These are phyloP conservation scores for Harpegnathos saltator DNA, from an alignment of 1,140 invertebrate species.

Conservation along the genomic window DNA sequence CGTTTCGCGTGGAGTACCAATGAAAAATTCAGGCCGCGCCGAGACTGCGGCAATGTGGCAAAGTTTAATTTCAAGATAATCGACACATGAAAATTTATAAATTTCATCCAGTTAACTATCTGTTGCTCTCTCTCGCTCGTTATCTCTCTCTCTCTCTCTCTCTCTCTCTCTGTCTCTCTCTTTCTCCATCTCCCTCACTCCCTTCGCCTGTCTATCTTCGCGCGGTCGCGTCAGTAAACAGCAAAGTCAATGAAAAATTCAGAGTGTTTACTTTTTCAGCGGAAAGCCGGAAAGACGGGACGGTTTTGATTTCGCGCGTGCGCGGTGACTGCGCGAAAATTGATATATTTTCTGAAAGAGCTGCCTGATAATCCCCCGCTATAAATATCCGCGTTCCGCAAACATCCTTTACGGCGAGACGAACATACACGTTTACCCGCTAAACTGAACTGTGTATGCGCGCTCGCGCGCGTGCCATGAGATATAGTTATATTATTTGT, in stretches of 20 bases:
- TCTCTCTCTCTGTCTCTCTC: too few species aligned
- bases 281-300: neutral
- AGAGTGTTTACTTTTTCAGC: slow-evolving; percentile 15
- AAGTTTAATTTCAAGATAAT: slow-evolving; percentile 56
- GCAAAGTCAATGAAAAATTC: slow-evolving; percentile 46
- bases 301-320: slow-evolving; percentile 34
- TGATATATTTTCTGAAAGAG: slow-evolving; percentile 10
- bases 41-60: neutral
- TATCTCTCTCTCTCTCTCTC: too few species aligned
- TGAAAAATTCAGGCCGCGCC: slow-evolving; percentile 46
- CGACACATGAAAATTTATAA: slow-evolving; percentile 61
- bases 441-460: neutral
- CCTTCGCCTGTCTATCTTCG: neutral
- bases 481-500: neutral
- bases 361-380: neutral
- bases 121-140: too few species aligned
- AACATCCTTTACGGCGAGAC: slow-evolving; percentile 5
- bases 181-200: too few species aligned
- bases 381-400: neutral
- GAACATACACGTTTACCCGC: neutral
- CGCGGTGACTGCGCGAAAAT: slow-evolving; percentile 21
- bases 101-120: slow-evolving; percentile 51
- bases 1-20: slow-evolving; percentile 1
- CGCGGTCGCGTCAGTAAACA: slow-evolving; percentile 17
- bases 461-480: neutral